phyloP scores from a whole-genome alignment of 64 coral and sea anemone genomes.

The Platygyra sinensis region DNA sequence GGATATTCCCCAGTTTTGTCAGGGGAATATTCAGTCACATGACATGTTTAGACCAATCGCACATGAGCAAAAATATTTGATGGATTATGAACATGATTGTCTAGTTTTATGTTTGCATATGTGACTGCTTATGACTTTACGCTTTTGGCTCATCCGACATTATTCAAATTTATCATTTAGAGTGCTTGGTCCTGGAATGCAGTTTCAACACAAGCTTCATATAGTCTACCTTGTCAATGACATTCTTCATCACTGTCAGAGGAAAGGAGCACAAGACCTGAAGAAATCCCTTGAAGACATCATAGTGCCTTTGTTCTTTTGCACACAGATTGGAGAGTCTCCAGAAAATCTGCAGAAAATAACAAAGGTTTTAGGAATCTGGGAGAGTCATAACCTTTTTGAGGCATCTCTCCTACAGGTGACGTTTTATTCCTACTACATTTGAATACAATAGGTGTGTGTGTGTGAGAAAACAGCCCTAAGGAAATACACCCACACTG shows the following conservation, averaged over 20 bases:
- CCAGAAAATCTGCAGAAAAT: slow-evolving; percentile 81
- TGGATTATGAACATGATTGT: too few species aligned
- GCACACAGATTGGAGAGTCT: slow-evolving; percentile 73
- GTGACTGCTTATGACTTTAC: not conserved
- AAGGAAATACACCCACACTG: too few species aligned
- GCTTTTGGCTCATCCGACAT: not conserved
- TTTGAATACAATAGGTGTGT: not conserved
- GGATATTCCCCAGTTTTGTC: too few species aligned
- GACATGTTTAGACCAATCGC: too few species aligned
- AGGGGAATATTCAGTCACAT: too few species aligned
- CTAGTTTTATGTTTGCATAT: not conserved
- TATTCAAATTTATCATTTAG: slow-evolving; percentile 20
- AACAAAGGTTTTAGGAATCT: slow-evolving; percentile 90
- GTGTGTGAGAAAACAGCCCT: too few species aligned
- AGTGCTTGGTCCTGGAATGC: slow-evolving; percentile 74
- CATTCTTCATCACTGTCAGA: slow-evolving; percentile 78
- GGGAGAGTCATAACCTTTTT: slow-evolving; percentile 94
- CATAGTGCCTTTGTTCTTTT: slow-evolving; percentile 86
- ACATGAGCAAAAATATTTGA: too few species aligned
- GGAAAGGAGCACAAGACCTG: slow-evolving; percentile 74
- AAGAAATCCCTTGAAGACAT: slow-evolving; percentile 74
- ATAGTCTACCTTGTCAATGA: slow-evolving; percentile 95
- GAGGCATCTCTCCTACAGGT: slow-evolving; percentile 74
- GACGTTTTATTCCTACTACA: not conserved
- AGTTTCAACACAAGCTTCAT: slow-evolving; percentile 93